Evolutionary conservation across 2,113 vertebrate genomes (phyloP).

Genomic region (Coptodon bakossiorum): DNA sequence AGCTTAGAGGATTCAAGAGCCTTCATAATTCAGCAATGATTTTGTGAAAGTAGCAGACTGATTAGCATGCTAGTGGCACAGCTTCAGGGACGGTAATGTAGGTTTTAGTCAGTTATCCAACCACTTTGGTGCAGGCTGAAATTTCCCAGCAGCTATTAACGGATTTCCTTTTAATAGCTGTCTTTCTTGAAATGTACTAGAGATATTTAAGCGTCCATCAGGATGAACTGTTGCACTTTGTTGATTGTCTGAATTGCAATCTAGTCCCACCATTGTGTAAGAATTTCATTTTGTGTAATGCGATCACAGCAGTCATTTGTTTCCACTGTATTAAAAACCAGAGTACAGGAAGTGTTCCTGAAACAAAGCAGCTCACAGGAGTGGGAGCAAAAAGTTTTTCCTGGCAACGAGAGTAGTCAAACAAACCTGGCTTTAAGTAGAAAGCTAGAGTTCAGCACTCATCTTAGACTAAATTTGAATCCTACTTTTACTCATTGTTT

Average conservation of each 20-base stretch:
- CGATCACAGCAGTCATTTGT: neutral
- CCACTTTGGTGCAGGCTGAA: neutral
- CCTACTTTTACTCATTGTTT: neutral
- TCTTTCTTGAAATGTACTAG: neutral
- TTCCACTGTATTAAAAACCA: neutral
- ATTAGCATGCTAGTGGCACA: neutral
- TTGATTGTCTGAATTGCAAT: neutral
- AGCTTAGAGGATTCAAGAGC: neutral
- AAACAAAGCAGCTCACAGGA: neutral
- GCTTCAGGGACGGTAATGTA: neutral
- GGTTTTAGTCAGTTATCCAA: neutral
- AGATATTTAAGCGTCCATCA: neutral
- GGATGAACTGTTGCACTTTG: neutral
- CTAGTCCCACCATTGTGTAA: neutral
- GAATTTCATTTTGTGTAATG: neutral
- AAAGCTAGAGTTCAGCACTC: neutral
- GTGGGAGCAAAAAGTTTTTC: neutral
- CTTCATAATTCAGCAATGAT: neutral
- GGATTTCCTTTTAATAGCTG: neutral
- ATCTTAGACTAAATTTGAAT: neutral
- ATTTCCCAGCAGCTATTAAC: neutral
- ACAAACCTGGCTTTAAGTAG: neutral
- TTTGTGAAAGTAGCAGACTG: neutral
- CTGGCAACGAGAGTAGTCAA: neutral
- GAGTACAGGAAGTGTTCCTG: neutral